A percentile compares a stretch with the other conserved stretches of the same genome.
These are phyloP conservation scores for Papilio helenus DNA, from an alignment of 1,140 invertebrate genomes.

Conservation along the genomic window DNA sequence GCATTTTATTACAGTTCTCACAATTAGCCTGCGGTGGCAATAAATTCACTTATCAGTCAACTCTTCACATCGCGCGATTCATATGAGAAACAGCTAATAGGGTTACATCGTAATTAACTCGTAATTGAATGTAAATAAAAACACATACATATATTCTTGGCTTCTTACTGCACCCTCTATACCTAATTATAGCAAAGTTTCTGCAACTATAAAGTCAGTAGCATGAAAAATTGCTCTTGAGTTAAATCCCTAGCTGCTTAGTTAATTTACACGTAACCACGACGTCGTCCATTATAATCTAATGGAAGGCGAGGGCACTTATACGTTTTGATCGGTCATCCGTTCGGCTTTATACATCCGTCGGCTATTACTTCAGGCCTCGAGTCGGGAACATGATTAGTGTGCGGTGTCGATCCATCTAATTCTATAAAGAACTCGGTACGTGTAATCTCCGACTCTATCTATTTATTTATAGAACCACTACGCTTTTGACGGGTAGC, in stretches of 20 bases:
- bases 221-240: slow-evolving; percentile 22
- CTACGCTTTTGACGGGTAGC: slow-evolving; percentile 33
- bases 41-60: slow-evolving; percentile 38
- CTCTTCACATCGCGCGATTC: slow-evolving; percentile 41
- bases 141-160: slow-evolving; percentile 37
- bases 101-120: slow-evolving; percentile 37
- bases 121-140: slow-evolving; percentile 46
- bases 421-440: slow-evolving; percentile 40
- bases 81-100: slow-evolving; percentile 43
- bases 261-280: slow-evolving; percentile 39
- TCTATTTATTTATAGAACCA: slow-evolving; percentile 39
- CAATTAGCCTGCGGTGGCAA: slow-evolving; percentile 36
- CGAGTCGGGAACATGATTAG: slow-evolving; percentile 34
- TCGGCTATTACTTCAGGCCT: slow-evolving; percentile 32
- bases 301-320: slow-evolving; percentile 38
- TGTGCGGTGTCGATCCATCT: slow-evolving; percentile 38
- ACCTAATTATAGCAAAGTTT: slow-evolving; percentile 22
- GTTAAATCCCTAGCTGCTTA: slow-evolving; percentile 30
- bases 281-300: slow-evolving; percentile 37
- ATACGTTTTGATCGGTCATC: slow-evolving; percentile 38
- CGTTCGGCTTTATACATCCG: slow-evolving; percentile 37
- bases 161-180: slow-evolving; percentile 8
- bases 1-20: slow-evolving; percentile 36
- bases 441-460: slow-evolving; percentile 36
- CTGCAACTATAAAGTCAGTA: slow-evolving; percentile 20